Base-by-base conservation (phyloP, 2,888 invertebrate species). In the Seladonia tumulorum region DNA sequence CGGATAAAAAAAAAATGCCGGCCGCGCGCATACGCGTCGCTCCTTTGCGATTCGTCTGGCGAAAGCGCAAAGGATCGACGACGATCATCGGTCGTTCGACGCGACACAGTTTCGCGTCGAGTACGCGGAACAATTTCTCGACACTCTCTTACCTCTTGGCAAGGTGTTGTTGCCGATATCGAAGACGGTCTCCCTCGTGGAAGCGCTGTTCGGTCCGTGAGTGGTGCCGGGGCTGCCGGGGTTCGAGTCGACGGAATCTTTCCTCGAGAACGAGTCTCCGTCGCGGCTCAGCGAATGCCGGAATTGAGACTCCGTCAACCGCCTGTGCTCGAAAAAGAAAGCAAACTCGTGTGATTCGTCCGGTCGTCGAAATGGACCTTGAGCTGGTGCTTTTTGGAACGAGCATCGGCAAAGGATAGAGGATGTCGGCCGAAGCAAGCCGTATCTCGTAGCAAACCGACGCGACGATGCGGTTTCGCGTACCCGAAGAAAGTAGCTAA, bases 101-200 rank as follows among this genome's bases (percentile, higher is more conserved):
- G 77, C 53, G 76, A 71, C 57, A 79, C 76, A 87, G 82, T 89
- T 89, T 91, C 90, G 91, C 91, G 87, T 89, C 91, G 87, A 92
- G 90, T 88, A 89, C 53, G 90, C 89, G 87, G 75, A 87, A 84
- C 76, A 82, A 86, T 87, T 82, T 76, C 82, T 86, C 82, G 84
- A 81, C 88, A 90, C 89, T 90, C 88, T 90, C 95, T 95, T 92
- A 95, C 95, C 95, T 94, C 94, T 92, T 76, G 95, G 95, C 78
- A 94, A 92, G 53, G 94, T 94, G 85, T 94, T 94, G 89, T 91
- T 92, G 90, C 94, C 94, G 83, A 92, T 92, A 71, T 94, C 94
- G 79, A 94, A 94, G 39, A 94, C 90, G 78, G 92, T 94, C 18
- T 94, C 94, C 42, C 94, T 92, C 25, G 94, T 92, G 10, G 94